Conservation (phyloP, 2,888 invertebrate genomes). For the Gnatocerus cornutus region DNA sequence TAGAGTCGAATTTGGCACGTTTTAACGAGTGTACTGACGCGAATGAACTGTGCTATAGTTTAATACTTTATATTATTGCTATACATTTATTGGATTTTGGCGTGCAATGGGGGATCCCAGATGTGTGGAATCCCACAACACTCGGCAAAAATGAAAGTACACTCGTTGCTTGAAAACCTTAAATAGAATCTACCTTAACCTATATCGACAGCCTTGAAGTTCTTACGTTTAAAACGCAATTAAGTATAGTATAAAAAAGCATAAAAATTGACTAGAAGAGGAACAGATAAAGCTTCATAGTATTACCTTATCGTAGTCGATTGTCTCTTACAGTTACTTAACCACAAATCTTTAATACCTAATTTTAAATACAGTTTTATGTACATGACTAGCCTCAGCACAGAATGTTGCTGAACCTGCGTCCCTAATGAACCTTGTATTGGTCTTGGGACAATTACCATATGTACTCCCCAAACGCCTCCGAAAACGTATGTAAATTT, state of each 20-base stretch:
- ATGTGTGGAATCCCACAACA: neutral
- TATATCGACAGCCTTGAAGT: slow-evolving; percentile 64
- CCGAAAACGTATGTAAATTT: slow-evolving; percentile 3
- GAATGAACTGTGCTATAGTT: slow-evolving; percentile 34
- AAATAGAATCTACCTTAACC: slow-evolving; percentile 46
- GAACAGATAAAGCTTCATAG: slow-evolving; percentile 63
- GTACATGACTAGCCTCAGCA: slow-evolving; percentile 42
- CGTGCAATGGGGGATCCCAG: slow-evolving; percentile 9
- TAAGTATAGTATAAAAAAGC: slow-evolving; percentile 58
- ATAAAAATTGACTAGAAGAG: slow-evolving; percentile 67
- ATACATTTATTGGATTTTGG: slow-evolving; percentile 44
- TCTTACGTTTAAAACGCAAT: slow-evolving; percentile 55
- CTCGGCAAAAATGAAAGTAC: slow-evolving; percentile 28
- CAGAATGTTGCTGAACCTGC: neutral
- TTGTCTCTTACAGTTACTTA: slow-evolving; percentile 58
- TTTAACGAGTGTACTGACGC: slow-evolving; percentile 39
- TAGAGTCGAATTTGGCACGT: slow-evolving; percentile 30
- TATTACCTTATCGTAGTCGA: slow-evolving; percentile 56
- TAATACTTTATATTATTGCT: slow-evolving; percentile 50
- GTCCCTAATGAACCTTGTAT: too few species aligned
- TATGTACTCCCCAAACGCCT: neutral
- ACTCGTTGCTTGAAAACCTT: slow-evolving; percentile 38
- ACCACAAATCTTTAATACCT: slow-evolving; percentile 35
- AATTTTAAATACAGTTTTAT: slow-evolving; percentile 34
- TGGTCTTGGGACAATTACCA: neutral